phyloP scores from a whole-genome alignment of 1,140 invertebrate species.

The Macrocentrus cingulum region DNA sequence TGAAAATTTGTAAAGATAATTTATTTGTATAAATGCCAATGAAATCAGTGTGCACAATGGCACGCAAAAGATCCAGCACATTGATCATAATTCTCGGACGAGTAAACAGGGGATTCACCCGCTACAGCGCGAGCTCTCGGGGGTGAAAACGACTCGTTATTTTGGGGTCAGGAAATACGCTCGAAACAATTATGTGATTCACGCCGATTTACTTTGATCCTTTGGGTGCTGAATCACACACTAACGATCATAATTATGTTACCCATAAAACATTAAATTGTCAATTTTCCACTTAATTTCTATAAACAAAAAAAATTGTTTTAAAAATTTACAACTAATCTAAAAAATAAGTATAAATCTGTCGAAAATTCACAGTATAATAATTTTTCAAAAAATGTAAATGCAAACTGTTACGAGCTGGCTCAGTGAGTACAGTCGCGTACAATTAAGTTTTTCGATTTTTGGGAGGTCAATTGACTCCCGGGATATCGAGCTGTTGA shows the following conservation, averaged over 20 bases:
- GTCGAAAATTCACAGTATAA: too few species aligned
- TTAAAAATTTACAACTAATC: too few species aligned
- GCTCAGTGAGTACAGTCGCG: too few species aligned
- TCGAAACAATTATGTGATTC: conserved; percentile 42
- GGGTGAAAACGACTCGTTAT: conserved; percentile 28
- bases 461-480: too few species aligned
- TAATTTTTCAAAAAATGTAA: too few species aligned
- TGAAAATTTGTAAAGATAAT: not conserved
- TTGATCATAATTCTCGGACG: conserved; percentile 16
- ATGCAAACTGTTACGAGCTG: too few species aligned
- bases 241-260: not conserved
- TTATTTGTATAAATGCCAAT: not conserved
- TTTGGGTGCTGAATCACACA: not conserved
- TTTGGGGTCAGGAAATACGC: conserved; percentile 16
- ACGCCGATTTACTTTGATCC: conserved; percentile 31
- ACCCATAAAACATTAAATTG: not conserved
- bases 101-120: conserved; percentile 16
- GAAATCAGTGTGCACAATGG: conserved; percentile 2
- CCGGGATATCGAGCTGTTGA: too few species aligned
- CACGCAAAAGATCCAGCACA: conserved; percentile 7
- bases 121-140: conserved; percentile 5
- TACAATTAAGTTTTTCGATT: too few species aligned
- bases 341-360: too few species aligned
- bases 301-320: too few species aligned
- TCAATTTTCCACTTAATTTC: too few species aligned